Base-by-base conservation (phyloP, 2,888 invertebrate species). In the Dolichopus griseipennis region DNA sequence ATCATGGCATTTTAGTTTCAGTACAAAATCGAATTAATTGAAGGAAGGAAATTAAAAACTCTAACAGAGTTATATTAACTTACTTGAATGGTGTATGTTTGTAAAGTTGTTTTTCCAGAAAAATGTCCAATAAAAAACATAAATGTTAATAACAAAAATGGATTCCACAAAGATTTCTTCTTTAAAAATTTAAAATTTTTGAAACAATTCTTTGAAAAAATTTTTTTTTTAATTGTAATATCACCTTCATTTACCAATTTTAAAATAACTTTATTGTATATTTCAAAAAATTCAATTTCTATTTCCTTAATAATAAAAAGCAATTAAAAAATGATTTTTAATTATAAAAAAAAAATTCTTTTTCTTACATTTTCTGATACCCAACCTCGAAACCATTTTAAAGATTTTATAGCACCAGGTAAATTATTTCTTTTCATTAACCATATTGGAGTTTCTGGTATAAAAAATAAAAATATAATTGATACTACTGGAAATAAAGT, bases 401-500 rank as follows among this genome's bases (percentile, higher is more conserved):
- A 81, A 43, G 88, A 85, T 77, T 85, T 84, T 72, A 86, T 85
- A 0, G 92, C 90, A 34, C 90, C 90, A 4, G 84, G 83, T 27
- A 85, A 76, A 12, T 88, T 85, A 70, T 87, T 86, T 75, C 86
- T 87, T 0, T 88, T 85, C 66, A 91, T 85, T 66, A 92, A 81
- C 92, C 92, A 93, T 73, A 90, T 87, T 0, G 93, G 92, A 72
- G 90, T 91, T 79, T 93, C 93, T 0, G 93, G 93, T 6, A 93
- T 87, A 75, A 91, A 85, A 73, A 84, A 88, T 12, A 93, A 81
- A 0, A 87, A 84, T 1, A 86, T 72, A 64, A 90, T 85, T 18
- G 90, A 86, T 3, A 87, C 72, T 1, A 86, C 82, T 61, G 91
- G 89, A 73, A 89, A 85, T 0, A 80, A 76, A n/a, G 88, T 83